Evolutionary conservation across 2,888 invertebrate species (phyloP).

Genomic region (Apoda limacodes): DNA sequence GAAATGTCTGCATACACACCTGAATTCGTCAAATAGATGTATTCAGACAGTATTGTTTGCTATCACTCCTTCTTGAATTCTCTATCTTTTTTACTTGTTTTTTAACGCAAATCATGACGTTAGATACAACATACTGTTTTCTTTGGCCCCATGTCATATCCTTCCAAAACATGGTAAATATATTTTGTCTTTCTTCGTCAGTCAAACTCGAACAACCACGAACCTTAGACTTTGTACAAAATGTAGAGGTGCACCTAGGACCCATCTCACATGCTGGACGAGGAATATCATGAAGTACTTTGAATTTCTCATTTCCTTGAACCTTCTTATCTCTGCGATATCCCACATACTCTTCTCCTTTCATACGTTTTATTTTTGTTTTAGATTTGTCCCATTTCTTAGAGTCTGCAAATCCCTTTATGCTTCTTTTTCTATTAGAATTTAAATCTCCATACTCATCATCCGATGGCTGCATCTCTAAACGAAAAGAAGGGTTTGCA

Average conservation of each 20-base stretch:
- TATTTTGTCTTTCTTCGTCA: conserved; percentile 9
- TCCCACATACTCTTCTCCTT: conserved; percentile 14
- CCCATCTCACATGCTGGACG: conserved; percentile 16
- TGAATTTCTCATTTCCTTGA: conserved; percentile 13
- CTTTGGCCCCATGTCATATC: conserved; percentile 6
- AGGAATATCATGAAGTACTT: conserved; percentile 15
- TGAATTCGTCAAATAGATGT: not conserved
- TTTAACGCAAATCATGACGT: conserved; percentile 11
- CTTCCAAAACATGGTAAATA: conserved; percentile 10
- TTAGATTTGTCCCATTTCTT: conserved; percentile 9
- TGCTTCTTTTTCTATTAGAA: conserved; percentile 14
- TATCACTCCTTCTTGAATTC: conserved; percentile 3
- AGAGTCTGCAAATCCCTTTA: conserved; percentile 4
- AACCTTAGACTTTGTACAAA: conserved; percentile 10
- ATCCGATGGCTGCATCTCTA: conserved; percentile 8
- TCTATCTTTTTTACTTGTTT: conserved; percentile 8
- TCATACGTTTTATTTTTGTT: conserved; percentile 14
- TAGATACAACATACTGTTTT: conserved; percentile 12
- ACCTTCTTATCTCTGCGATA: conserved; percentile 14
- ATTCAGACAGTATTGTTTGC: not conserved
- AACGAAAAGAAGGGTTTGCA: conserved; percentile 2
- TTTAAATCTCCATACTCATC: conserved; percentile 12
- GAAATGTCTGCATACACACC: conserved; percentile 2
- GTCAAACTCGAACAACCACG: conserved; percentile 9
- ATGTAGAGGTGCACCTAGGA: conserved; percentile 8